Evolutionary conservation across 2,797 vertebrate genomes (phyloP), one percentile per base, ranked within the genome.

Genomic region (Silurus aristotelis): DNA sequence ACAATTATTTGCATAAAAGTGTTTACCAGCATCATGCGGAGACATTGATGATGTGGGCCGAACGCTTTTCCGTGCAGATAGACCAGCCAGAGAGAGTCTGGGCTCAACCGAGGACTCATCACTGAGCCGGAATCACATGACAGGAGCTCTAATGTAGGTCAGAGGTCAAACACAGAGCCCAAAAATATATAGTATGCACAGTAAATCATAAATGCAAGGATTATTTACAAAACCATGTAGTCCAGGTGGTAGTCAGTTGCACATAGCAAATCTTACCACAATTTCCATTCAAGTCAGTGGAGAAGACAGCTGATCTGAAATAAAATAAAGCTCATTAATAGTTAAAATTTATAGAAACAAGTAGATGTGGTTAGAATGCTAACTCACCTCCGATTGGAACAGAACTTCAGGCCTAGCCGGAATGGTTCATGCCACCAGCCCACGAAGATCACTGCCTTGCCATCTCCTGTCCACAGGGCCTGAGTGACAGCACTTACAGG

Each of bases 361-460:
- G 8, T 31, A 15, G 31, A 20, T 61, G 58, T 46, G 17, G 64
- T 58, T 22, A 52, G 27, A n/a, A 85, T 58, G n/a, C 2, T 46
- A 10, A 63, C 68, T 91, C 81, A 96, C 96, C 95, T 95, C 88
- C 96, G 94, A 87, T 96, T 96, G 84, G 94, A 94, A 92, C 95
- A 96, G 88, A 95, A 96, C 89, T 91, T 94, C 64, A 96, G 92
- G 85, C 96, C 96, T 6, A 96, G 92, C 91, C 95, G 94, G 91
- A 95, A 96, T 0, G 96, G 96, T 87, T 95, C 93, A 1, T 95
- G 94, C 85, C 92, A 94, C 95, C 96, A 97, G 22, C 97, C 97
- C 0, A 96, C 92, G 0, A 99, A 98, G 86, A 98, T 86, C 86
- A 97, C 94, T 0, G 95, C 94, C 6, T 93, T 93, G 77, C 94